These are phyloP conservation scores for Disparrhopalites patrizii DNA, from an alignment of 2,888 invertebrate species.

Conservation along the genomic window DNA sequence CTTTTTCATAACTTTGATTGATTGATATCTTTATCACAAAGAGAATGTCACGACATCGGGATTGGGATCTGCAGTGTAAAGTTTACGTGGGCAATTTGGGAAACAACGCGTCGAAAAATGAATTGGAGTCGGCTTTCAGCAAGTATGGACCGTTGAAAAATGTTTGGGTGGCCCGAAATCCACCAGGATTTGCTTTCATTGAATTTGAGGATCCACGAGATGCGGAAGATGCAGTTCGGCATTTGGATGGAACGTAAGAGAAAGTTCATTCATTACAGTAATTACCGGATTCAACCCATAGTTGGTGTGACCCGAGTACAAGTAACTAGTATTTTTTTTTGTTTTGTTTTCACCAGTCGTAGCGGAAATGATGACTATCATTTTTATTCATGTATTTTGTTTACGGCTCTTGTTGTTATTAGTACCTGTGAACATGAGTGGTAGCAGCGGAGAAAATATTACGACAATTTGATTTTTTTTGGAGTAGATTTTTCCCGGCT, in stretches of 20 bases:
- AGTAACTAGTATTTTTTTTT: too few species aligned
- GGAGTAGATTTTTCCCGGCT: not conserved
- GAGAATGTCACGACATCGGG: constrained; percentile 62
- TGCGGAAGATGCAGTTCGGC: constrained; percentile 79
- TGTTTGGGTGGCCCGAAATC: constrained; percentile 91
- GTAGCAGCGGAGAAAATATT: too few species aligned
- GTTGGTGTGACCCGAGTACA: too few species aligned
- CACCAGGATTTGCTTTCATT: constrained; percentile 86
- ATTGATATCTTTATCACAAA: not conserved
- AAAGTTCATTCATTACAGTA: too few species aligned
- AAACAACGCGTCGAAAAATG: constrained; percentile 83
- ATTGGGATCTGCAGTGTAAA: constrained; percentile 84
- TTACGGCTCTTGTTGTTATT: too few species aligned
- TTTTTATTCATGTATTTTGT: not conserved
- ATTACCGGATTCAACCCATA: too few species aligned
- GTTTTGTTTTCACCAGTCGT: too few species aligned
- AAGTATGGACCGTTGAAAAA: constrained; percentile 85
- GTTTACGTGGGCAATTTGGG: constrained; percentile 90
- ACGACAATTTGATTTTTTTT: too few species aligned
- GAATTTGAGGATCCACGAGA: constrained; percentile 78
- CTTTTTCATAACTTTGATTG: too few species aligned
- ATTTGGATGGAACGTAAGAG: constrained; percentile 77
- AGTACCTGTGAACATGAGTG: too few species aligned
- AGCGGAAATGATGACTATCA: too few species aligned
- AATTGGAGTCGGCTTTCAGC: constrained; percentile 79